These are phyloP conservation scores for Cyaniris semiargus DNA, from an alignment of 2,888 invertebrate species.

Conservation along the genomic window DNA sequence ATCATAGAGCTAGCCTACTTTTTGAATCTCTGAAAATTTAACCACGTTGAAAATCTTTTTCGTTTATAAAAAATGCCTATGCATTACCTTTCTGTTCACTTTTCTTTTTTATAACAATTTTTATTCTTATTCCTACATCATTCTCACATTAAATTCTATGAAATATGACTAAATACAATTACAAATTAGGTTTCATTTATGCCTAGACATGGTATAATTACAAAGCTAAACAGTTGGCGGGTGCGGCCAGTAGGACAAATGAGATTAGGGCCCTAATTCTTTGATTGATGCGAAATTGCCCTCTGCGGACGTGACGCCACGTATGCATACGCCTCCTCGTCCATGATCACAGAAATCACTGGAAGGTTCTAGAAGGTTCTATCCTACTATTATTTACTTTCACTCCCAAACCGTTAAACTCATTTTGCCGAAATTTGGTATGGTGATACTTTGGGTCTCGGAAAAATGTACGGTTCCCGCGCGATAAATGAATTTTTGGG, in stretches of 20 bases:
- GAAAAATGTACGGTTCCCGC: no score
- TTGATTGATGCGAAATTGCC: conserved; percentile 65
- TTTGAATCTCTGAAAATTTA: background rate
- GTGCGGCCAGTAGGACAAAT: conserved; percentile 53
- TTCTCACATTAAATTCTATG: background rate
- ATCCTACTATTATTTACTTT: no score
- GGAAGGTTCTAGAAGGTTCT: conserved; percentile 30
- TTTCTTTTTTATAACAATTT: background rate
- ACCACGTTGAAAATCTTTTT: background rate
- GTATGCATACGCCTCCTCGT: conserved; percentile 48
- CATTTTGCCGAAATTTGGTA: no score
- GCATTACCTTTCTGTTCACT: no score
- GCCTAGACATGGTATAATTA: background rate
- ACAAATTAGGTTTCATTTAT: background rate
- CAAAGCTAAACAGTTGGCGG: conserved; percentile 41
- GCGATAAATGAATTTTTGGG: no score
- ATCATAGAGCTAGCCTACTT: background rate
- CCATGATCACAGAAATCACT: conserved; percentile 36
- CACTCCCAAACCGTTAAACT: no score
- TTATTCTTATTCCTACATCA: background rate
- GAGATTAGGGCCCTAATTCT: conserved; percentile 67
- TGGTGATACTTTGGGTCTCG: no score
- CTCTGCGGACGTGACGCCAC: conserved; percentile 46
- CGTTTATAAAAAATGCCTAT: background rate
- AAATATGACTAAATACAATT: background rate